Evolutionary conservation across 2,888 invertebrate genomes (phyloP), one percentile per base, ranked within the genome.

Genomic region (Epinotia nisella): DNA sequence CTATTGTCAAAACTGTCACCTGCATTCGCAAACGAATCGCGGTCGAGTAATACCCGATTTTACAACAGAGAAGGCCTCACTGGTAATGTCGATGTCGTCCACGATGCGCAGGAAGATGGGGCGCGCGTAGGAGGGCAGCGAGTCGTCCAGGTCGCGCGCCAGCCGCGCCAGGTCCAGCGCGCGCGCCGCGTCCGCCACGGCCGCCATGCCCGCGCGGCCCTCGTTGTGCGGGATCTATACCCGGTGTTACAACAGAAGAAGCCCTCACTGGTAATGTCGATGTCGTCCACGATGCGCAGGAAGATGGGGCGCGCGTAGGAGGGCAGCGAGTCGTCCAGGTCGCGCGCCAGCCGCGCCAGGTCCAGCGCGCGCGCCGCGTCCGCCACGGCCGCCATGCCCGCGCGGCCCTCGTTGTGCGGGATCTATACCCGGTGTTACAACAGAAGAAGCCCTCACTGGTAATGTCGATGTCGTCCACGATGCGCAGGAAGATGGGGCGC

Each of bases 171-270:
- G 89, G 81, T 95, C 94, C 70, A 97, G 86, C 73, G 92, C 87
- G 45, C 94, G 91, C 1, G 94, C 89, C 3, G 95, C 94, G 87
- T 97, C 97, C 19, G 96, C 96, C 72, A 99, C 95, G 21, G 98
- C 98, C 21, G 96, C 98, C 99, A 99, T 99, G 76, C 99, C 99
- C 17, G 98, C 98, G 81, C 96, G 95, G 0, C 99, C 99, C 84
- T 98, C 97, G 65, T 95, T 95, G 75, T 95, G 94, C 0, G 97
- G 97, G 77, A 97, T 94, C 97, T n/a, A n/a, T n/a, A 24, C 24
- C 29, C 29, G 29, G n/a, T n/a, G n/a, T n/a, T n/a, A n/a, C n/a
- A n/a, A n/a, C n/a, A n/a, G n/a, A n/a, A 58, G n/a, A n/a, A n/a
- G n/a, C n/a, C 29, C 85, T 79, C 10, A 89, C 96, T 96, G 3